Evolutionary conservation across 2,797 vertebrate species (phyloP).

Genomic region (Caiman crocodilus): DNA sequence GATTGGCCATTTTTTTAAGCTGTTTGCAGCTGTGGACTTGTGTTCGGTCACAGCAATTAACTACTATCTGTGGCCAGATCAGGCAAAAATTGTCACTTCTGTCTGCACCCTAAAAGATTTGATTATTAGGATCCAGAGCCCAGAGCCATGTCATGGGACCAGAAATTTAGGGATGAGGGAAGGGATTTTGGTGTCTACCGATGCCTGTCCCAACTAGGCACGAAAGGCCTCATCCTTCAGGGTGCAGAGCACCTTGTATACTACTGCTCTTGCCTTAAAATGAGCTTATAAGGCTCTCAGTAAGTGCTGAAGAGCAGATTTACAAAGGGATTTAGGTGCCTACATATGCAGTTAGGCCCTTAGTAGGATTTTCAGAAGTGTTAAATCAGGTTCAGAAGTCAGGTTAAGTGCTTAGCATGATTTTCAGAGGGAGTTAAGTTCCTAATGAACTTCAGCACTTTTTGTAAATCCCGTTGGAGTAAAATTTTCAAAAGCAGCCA

Average conservation of each 20-base stretch:
- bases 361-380: slow-evolving; percentile 5
- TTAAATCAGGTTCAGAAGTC: neutral
- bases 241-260: neutral
- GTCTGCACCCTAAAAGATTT: neutral
- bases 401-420: neutral
- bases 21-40: too few species aligned
- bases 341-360: neutral
- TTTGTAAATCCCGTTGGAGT: neutral
- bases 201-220: neutral
- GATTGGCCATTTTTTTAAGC: too few species aligned
- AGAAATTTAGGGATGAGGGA: too few species aligned
- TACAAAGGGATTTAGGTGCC: neutral
- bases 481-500: neutral
- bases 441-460: neutral
- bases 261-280: neutral
- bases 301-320: neutral
- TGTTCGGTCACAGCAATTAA: too few species aligned
- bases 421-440: neutral
- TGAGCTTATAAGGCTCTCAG: neutral
- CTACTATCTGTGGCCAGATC: too few species aligned
- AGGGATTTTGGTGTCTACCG: neutral
- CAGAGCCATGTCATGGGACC: too few species aligned
- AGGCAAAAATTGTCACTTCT: too few species aligned
- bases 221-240: neutral
- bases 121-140: neutral